Evolutionary conservation across 1,140 invertebrate genomes (phyloP), one percentile per base, ranked within the genome.

Genomic region (Anthonomus grandis): DNA sequence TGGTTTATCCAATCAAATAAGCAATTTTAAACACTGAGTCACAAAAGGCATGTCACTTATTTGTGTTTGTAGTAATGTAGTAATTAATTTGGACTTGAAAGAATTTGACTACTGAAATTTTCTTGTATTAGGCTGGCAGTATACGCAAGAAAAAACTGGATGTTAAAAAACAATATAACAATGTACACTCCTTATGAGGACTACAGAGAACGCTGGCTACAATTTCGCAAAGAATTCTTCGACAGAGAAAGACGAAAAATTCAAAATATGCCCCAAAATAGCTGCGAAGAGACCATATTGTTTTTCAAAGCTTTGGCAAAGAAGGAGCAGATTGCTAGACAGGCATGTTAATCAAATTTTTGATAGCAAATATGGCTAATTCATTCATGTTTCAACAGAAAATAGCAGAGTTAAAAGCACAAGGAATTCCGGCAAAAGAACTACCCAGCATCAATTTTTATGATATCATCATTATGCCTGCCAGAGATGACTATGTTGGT

Each of bases 191-290:
- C 49, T 4, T 60, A 57, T 41, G 48, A 53, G 21, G 17, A 44
- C 13, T 63, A 63, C 22, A 59, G 54, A 49, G 37, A 49, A 1
- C 18, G 18, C 8, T 60, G 55, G 34, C 25, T 57, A 21, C 18
- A 49, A n/a, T 63, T 39, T 15, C 23, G 45, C n/a, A 57, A 38
- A 15, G 25, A 57, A 5, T 63, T 57, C 18, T 60, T 63, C 21
- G 45, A 57, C 31, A 41, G 44, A 24, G 62, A 63, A 37, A 46
- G 18, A 6, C 51, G 57, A 19, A 59, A 60, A 44, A 57, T 59
- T 37, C 62, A 63, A 23, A 63, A 63, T 50, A 60, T 63, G 57
- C 62, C 62, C 24, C 50, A 60, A n/a, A 41, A 41, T n/a, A 60
- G 34, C 34, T 27, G 48, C 6, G 45, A 48, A 13, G 56, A 63